Evolutionary conservation across 2,113 vertebrate species (phyloP), one percentile per base, ranked within the genome.

Genomic region (Noctilio leporinus): DNA sequence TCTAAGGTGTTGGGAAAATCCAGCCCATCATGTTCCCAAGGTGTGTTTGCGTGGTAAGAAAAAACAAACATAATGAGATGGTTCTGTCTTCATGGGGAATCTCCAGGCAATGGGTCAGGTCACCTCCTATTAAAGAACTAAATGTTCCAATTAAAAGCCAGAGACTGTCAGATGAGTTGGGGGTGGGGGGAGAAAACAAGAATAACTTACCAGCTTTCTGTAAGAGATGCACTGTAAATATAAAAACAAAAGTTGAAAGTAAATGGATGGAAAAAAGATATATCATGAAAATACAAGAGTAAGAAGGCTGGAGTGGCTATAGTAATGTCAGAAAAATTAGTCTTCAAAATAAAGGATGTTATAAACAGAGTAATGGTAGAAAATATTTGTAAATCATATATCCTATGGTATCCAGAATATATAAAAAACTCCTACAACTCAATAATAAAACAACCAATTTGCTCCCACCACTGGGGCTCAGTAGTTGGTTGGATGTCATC

Each of bases 1-100:
- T 53, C 40, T 28, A 67, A 33, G 69, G 91, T 55, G 67, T 78
- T 93, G 86, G 92, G 96, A 91, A 96, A 96, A 88, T 91, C 53
- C 86, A 89, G 83, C 51, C 55, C 33, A 35, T 93, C 40, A 0
- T 24, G 55, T 91, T 85, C 72, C 77, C 72, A 94, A 76, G 82
- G 35, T 82, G 15, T 85, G 77, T 78, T 88, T 47, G 91, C 49
- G 19, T 2, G 15, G 65, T 89, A 64, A 57, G 83, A 95, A 86
- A 35, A 76, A 93, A 75, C 51, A 93, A 87, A 80, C 47, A 26
- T 51, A 69, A 93, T n/a, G 62, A 93, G 40, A 81, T 47, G 43
- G 35, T 72, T 30, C 62, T 89, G 81, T 69, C 81, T 92, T 91
- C 35, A 38, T 20, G 28, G 33, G 35, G 33, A 78, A 45, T 93